Evolutionary conservation across 2,888 invertebrate species (phyloP), one percentile per base, ranked within the genome.

Genomic region (Melanotus villosus): DNA sequence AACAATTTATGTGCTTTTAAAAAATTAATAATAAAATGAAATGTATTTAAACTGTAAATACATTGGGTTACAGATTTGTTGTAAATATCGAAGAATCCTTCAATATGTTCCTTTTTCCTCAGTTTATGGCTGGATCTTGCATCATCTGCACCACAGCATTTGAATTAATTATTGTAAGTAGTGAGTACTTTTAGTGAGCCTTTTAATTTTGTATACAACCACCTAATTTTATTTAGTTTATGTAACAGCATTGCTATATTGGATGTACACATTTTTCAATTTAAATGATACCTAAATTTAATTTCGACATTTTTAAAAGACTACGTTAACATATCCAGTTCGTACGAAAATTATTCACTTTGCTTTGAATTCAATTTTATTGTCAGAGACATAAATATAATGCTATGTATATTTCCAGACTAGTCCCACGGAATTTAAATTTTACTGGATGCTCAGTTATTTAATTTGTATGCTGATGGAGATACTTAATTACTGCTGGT

Each of bases 131-230:
- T 0, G 86, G 87, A 0, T 79, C 83, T 54, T 73, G 86, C 23
- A 86, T 87, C 6, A 86, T 87, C 16, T 87, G 88, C 65, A 84
- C 85, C 6, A 84, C 87, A 3, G 86, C 85, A 6, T 86, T 87
- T 64, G 87, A 88, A 71, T 70, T 88, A 12, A 85, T 84, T 19
- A 84, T 86, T 65, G 88, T 88, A 78, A 82, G 84, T 26, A 26
- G 3, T 5, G 3, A 26, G 26, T n/a, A n/a, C n/a, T n/a, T n/a
- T n/a, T n/a, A n/a, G n/a, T n/a, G n/a, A n/a, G 80, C 70, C 36
- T 60, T 18, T 56, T 63, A 41, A n/a, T n/a, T n/a, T n/a, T n/a
- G n/a, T n/a, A n/a, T n/a, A n/a, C n/a, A n/a, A n/a, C 26, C 26
- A 5, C 26, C 26, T 26, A 26, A 5, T 26, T 26, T 26, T 26